Percentiles rank a stretch among this genome's conserved stretches.
Conservation (phyloP, 1,140 invertebrate species). For the Drosophila asahinai region DNA sequence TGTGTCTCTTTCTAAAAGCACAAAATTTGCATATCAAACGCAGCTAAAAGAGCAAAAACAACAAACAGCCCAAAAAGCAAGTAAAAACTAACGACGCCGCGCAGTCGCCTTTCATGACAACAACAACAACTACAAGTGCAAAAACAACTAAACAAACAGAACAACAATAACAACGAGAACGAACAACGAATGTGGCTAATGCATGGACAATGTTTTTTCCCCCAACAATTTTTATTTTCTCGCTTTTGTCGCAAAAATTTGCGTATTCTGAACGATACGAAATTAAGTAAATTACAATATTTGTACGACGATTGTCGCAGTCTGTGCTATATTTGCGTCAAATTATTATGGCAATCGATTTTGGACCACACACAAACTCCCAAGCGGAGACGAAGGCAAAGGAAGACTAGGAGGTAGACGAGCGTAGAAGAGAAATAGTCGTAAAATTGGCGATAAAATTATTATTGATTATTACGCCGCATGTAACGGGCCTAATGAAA, state of each 20-base stretch:
- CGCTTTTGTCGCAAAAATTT: conserved; percentile 60
- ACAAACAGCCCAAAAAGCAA: conserved; percentile 44
- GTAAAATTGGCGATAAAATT: conserved; percentile 68
- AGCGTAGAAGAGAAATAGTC: conserved; percentile 19
- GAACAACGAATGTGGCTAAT: conserved; percentile 53
- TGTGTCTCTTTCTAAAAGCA: conserved; percentile 56
- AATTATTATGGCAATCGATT: conserved; percentile 83
- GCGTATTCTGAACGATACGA: conserved; percentile 74
- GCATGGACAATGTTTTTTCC: conserved; percentile 72
- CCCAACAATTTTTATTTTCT: conserved; percentile 36
- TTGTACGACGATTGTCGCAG: conserved; percentile 62
- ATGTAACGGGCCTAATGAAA: conserved; percentile 64
- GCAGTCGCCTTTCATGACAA: conserved; percentile 72
- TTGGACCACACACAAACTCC: conserved; percentile 44
- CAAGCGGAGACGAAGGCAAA: conserved; percentile 25
- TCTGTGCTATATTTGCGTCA: conserved; percentile 71
- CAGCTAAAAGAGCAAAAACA: conserved; percentile 36
- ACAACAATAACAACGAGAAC: conserved; percentile 5
- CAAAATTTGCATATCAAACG: conserved; percentile 80
- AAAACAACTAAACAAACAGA: conserved; percentile 30
- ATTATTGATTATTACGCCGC: conserved; percentile 80
- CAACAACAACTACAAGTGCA: conserved; percentile 14
- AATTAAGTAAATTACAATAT: conserved; percentile 83
- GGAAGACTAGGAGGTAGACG: conserved; percentile 10
- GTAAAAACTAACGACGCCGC: conserved; percentile 72